These are phyloP conservation scores for Dendrocincla tyrannina DNA, from an alignment of 2,797 vertebrate genomes.

Conservation along the genomic window DNA sequence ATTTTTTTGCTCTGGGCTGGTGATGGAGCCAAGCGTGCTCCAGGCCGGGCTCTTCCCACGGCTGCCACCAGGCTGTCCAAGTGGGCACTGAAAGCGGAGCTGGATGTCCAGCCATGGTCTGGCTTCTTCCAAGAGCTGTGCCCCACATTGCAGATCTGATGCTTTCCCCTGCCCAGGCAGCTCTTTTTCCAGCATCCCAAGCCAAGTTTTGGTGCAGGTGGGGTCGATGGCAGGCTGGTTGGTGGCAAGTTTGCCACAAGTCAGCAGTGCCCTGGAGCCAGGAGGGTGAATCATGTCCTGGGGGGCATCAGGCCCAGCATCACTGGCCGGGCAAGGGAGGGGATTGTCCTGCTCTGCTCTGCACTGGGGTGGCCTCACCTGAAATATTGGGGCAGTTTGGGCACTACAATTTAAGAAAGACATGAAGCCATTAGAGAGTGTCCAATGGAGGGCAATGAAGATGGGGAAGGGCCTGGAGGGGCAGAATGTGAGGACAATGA, in stretches of 20 bases:
- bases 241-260: neutral
- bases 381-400: neutral
- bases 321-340: neutral
- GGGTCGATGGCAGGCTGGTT: neutral
- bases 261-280: neutral
- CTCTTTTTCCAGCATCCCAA: neutral
- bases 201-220: neutral
- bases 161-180: neutral
- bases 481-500: neutral
- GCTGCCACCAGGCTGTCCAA: neutral
- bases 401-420: neutral
- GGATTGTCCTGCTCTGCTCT: neutral
- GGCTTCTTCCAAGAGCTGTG: neutral
- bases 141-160: neutral
- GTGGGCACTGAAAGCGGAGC: fast-evolving
- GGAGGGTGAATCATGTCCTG: neutral
- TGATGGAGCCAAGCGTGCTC: neutral
- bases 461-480: neutral
- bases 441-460: neutral
- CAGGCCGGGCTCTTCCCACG: neutral
- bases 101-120: neutral
- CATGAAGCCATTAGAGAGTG: neutral
- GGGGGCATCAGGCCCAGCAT: neutral
- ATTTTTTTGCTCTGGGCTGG: conserved; percentile 24
- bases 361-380: neutral